Conservation (phyloP, 2,797 vertebrate genomes). For the Tachyglossus aculeatus region DNA sequence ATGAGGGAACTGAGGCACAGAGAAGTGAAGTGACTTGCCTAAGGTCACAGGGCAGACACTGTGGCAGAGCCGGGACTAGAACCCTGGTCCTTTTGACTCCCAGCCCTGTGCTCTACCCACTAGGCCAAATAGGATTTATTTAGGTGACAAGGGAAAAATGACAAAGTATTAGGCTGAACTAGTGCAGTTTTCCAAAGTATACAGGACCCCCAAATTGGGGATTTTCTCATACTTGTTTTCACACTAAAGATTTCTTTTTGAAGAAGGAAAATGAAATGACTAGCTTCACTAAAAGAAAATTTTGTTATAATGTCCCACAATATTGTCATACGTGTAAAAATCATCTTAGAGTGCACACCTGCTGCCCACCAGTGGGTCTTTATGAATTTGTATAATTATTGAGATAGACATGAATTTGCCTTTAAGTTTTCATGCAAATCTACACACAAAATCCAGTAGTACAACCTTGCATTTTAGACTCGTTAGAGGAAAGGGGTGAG, state of each 20-base stretch:
- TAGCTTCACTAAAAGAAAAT: background rate
- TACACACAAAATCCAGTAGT: background rate
- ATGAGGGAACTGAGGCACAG: no score
- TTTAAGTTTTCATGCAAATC: slow-evolving; percentile 28
- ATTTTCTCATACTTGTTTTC: slow-evolving; percentile 2
- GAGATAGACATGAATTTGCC: slow-evolving; percentile 2
- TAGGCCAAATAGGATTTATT: background rate
- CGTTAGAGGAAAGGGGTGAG: background rate
- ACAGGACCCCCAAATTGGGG: slow-evolving; percentile 2
- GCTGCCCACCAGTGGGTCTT: slow-evolving; percentile 9
- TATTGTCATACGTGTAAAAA: background rate
- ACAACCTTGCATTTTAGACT: background rate
- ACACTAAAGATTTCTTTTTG: slow-evolving; percentile 2
- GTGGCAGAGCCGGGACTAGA: no score
- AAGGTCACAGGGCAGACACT: no score
- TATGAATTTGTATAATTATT: slow-evolving; percentile 2
- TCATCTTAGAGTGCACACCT: slow-evolving; percentile 14
- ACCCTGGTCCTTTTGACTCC: no score
- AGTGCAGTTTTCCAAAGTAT: background rate
- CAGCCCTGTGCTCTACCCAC: no score
- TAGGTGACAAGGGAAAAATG: background rate
- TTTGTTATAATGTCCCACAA: background rate
- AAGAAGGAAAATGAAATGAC: background rate
- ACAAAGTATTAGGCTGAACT: background rate
- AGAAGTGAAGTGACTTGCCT: no score